Evolutionary conservation across 2,113 vertebrate genomes (phyloP), one percentile per base, ranked within the genome.

Genomic region (Aspiorhynchus laticeps): DNA sequence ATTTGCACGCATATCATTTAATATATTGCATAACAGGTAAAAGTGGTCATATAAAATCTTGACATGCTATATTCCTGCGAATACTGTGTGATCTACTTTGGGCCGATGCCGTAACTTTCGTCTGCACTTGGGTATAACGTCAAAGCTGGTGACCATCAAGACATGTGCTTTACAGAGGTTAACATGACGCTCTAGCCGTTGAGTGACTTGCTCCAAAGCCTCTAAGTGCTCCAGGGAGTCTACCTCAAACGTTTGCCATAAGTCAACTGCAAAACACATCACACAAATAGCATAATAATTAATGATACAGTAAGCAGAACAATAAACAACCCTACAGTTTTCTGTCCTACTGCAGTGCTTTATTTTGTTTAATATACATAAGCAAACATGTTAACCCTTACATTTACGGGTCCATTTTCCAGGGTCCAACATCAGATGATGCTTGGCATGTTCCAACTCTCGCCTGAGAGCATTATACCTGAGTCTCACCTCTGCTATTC

Each of bases 131-230:
- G 94, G 95, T 56, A 95, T 94, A 84, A 95, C 91, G 63, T 97
- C 96, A 8, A 98, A 98, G 91, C 96, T 97, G 86, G 96, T 97
- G 92, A 97, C 95, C 96, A 98, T 97, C 96, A 98, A 97, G 89
- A 97, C 93, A 83, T 95, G 96, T 48, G 97, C 97, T 93, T 97
- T 97, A 95, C 97, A 99, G 93, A 97, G 95, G 91, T 95, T 96
- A 88, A 98, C 95, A 1, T 95, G 95, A 89, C 91, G 95, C 93
- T 97, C 96, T 89, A 98, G 94, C 41, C 94, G 95, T 67, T 95
- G 93, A 0, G 96, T 98, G 90, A 97, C 96, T 26, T 94, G 94
- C 91, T 98, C 96, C 14, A 98, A 95, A 1, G 96, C 97, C 89
- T 98, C 97, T 92, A 97, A 93, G 88, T 97, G 97, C 91, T 98